Evolutionary conservation across 2,888 invertebrate genomes (phyloP).

Genomic region (Nymphalis urticae): DNA sequence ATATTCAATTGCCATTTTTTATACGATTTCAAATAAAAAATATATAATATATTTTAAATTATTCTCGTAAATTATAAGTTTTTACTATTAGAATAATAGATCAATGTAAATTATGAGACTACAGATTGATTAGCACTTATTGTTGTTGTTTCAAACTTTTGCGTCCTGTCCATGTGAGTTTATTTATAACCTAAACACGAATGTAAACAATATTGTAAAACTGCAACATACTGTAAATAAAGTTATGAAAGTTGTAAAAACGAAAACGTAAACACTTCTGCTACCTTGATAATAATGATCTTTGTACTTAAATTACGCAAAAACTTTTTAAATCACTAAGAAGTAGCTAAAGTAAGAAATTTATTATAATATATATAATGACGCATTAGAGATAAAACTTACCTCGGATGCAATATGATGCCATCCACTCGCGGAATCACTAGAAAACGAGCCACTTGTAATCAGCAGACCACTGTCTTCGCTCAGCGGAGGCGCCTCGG

Average conservation of each 20-base stretch:
- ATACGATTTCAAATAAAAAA: neutral
- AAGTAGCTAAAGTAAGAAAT: slow-evolving; percentile 17
- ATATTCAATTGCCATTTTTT: neutral
- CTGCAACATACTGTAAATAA: slow-evolving; percentile 1
- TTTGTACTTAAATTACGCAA: slow-evolving; percentile 30
- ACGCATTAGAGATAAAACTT: slow-evolving; percentile 44
- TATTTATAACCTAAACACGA: slow-evolving; percentile 31
- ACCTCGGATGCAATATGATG: slow-evolving; percentile 86
- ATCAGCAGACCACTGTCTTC: slow-evolving; percentile 88
- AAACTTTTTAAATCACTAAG: slow-evolving; percentile 25
- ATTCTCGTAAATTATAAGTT: neutral
- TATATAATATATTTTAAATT: neutral
- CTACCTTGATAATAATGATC: slow-evolving; percentile 13
- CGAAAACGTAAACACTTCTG: slow-evolving; percentile 16
- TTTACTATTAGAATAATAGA: neutral
- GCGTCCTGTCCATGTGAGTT: slow-evolving; percentile 16
- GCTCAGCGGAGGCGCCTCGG: slow-evolving; percentile 87
- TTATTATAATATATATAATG: slow-evolving; percentile 19
- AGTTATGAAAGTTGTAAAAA: slow-evolving; percentile 12
- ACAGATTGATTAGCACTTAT: slow-evolving; percentile 6
- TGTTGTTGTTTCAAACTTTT: slow-evolving; percentile 27
- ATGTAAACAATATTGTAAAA: slow-evolving; percentile 23
- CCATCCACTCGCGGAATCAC: slow-evolving; percentile 86
- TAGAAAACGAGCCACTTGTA: slow-evolving; percentile 88
- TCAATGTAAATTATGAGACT: neutral